These are phyloP conservation scores for Sandelia bainsii DNA, from an alignment of 2,797 vertebrate species.

Conservation along the genomic window DNA sequence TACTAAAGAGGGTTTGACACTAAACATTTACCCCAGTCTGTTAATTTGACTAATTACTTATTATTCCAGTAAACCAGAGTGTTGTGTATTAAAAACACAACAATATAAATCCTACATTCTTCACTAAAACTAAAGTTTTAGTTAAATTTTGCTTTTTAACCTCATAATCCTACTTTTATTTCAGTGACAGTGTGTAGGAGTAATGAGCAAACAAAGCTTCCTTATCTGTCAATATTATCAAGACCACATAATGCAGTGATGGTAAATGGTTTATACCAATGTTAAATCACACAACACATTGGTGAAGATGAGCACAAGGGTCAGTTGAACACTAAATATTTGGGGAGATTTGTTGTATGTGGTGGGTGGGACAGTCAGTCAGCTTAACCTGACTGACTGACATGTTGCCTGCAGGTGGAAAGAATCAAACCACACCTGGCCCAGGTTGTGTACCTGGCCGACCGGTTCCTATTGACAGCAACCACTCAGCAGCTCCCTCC, in stretches of 20 bases:
- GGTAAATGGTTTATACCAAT: neutral
- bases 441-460: conserved; percentile 26
- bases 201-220: neutral
- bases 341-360: conserved; percentile 25
- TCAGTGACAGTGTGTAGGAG: neutral
- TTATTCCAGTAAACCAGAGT: neutral
- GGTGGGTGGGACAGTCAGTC: conserved; percentile 41
- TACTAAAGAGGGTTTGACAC: neutral
- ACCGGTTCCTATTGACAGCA: conserved; percentile 66
- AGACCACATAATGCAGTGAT: neutral
- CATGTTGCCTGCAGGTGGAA: conserved; percentile 41
- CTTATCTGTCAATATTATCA: neutral
- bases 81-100: neutral
- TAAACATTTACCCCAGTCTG: neutral
- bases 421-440: conserved; percentile 58
- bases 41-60: neutral
- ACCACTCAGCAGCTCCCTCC: conserved; percentile 36
- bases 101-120: neutral
- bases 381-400: conserved; percentile 31
- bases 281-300: neutral
- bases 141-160: neutral
- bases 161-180: neutral
- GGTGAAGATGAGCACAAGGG: conserved; percentile 23
- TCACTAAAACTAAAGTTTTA: neutral
- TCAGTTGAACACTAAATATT: conserved; percentile 27